Evolutionary conservation across 2,888 invertebrate genomes (phyloP).

Genomic region (Gymnoscelis rufifasciata): DNA sequence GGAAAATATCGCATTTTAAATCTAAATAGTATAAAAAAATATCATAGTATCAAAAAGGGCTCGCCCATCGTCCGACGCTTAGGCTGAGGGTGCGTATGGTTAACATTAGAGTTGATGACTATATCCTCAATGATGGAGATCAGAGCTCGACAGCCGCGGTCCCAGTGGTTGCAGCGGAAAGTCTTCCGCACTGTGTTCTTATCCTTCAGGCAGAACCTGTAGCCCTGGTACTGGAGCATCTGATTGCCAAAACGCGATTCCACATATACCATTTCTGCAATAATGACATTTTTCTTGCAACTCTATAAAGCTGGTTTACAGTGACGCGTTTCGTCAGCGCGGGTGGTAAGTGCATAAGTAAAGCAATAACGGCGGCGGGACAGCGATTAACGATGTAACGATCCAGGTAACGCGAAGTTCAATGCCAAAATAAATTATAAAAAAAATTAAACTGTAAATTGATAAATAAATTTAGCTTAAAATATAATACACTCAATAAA

Average conservation of each 20-base stretch:
- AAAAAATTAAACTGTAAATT: too few species aligned
- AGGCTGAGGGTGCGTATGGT: constrained; percentile 17
- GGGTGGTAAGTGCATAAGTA: too few species aligned
- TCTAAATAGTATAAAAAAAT: too few species aligned
- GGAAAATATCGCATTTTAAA: too few species aligned
- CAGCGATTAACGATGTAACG: too few species aligned
- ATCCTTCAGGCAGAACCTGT: constrained; percentile 41
- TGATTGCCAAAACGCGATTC: constrained; percentile 33
- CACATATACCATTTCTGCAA: constrained; percentile 22
- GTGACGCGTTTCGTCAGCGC: too few species aligned
- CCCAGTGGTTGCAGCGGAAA: constrained; percentile 38
- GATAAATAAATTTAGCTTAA: too few species aligned
- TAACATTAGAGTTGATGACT: constrained; percentile 25
- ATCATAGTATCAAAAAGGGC: neutral
- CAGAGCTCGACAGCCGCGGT: constrained; percentile 37
- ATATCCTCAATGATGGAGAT: constrained; percentile 28
- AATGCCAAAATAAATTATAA: too few species aligned
- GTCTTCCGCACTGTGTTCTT: constrained; percentile 31
- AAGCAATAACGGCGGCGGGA: too few species aligned
- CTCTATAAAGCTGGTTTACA: neutral
- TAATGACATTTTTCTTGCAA: neutral
- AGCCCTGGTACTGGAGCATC: constrained; percentile 28
- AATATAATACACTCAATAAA: too few species aligned
- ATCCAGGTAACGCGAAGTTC: too few species aligned
- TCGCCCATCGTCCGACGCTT: neutral